Evolutionary conservation across 2,797 vertebrate species (phyloP).

Genomic region (Hydrocynus forskahlii): DNA sequence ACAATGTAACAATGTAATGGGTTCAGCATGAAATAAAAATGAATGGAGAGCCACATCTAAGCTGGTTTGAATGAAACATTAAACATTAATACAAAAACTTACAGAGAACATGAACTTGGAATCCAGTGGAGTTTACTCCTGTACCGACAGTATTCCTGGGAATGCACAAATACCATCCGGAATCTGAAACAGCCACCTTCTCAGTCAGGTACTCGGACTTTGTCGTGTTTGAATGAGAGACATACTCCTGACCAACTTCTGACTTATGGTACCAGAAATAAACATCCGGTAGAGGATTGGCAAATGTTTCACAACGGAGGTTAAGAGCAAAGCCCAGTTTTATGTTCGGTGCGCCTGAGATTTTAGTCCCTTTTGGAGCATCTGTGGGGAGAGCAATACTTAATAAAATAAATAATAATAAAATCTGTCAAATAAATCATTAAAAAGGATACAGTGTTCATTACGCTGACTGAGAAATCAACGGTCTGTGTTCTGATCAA

Average conservation of each 20-base stretch:
- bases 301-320: conserved; percentile 55
- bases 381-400: conserved; percentile 56
- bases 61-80: background rate
- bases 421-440: too few species aligned
- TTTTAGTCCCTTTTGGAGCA: conserved; percentile 26
- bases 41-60: background rate
- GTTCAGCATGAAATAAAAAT: background rate
- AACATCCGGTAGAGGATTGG: fast-evolving
- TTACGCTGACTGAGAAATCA: too few species aligned
- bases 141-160: conserved; percentile 49
- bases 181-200: conserved; percentile 44
- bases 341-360: fast-evolving
- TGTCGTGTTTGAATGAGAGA: background rate
- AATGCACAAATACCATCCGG: conserved; percentile 64
- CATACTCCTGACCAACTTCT: fast-evolving
- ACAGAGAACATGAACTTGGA: conserved; percentile 62
- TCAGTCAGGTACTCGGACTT: fast-evolving
- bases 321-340: fast-evolving
- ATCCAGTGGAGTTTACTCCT: conserved; percentile 13
- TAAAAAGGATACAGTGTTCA: too few species aligned
- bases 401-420: background rate
- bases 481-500: too few species aligned
- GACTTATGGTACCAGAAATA: conserved; percentile 63
- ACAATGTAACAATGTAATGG: too few species aligned
- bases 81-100: conserved; percentile 57